Conservation (phyloP, 2,113 vertebrate species). For the Sialia sialis region DNA sequence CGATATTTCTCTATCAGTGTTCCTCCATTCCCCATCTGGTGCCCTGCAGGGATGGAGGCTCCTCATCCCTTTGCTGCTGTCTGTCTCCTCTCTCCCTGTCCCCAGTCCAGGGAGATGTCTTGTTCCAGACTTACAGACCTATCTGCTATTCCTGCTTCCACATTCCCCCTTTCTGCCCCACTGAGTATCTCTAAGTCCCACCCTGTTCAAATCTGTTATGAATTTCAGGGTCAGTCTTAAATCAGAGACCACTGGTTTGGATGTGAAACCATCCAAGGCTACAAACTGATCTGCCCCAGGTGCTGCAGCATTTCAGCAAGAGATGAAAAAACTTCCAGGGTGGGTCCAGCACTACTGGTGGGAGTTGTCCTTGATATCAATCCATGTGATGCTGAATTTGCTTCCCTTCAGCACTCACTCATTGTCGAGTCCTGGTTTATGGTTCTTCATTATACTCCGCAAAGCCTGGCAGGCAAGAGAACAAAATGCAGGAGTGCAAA, state of each 20-base stretch:
- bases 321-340: background rate
- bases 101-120: background rate
- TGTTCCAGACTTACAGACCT: background rate
- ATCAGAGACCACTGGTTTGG: background rate
- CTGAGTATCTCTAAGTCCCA: background rate
- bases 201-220: background rate
- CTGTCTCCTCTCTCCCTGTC: background rate
- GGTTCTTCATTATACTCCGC: background rate
- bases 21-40: background rate
- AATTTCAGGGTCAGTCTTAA: background rate
- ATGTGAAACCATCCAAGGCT: background rate
- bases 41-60: background rate
- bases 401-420: background rate
- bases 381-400: background rate
- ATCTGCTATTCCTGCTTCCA: background rate
- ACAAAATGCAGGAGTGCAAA: background rate
- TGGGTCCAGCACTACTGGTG: background rate
- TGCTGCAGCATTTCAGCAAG: accelerated
- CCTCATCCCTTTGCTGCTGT: background rate
- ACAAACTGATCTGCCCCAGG: background rate
- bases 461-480: background rate
- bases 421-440: background rate
- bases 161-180: background rate
- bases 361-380: background rate
- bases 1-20: accelerated